Evolutionary conservation across 2,888 invertebrate genomes (phyloP), one percentile per base, ranked within the genome.

Genomic region (Andrena haemorrhoa): DNA sequence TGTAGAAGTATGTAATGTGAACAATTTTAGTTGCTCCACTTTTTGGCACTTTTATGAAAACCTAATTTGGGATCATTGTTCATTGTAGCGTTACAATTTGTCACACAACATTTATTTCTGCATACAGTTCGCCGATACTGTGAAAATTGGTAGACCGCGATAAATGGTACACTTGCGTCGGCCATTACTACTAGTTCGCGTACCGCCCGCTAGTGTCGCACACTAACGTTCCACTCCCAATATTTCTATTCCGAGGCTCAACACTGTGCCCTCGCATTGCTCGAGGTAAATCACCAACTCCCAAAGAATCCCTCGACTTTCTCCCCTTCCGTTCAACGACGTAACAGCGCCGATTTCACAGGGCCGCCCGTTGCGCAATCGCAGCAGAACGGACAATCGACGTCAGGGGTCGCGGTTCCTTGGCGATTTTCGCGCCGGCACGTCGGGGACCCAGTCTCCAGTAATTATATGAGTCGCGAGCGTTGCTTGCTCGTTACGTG

Each of bases 401-500:
- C 76, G 65, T 63, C 56, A 20, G 53, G 20, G 70, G 70, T 71
- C 65, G 51, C 66, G 49, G 58, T 75, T 68, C 58, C 56, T n/a
- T 33, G 53, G 69, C 49, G 56, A 35, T 66, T 35, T 56, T 56
- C 65, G 8, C 51, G 51, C 23, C 53, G 26, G 64, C 53, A 16
- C 33, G 58, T 69, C 69, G 41, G 56, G 75, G 56, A 16, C 58
- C 35, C 82, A 61, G 20, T 64, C 58, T 33, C 75, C 69, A 0
- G 64, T 85, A 86, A 87, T 87, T 87, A 81, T 75, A 70, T 41
- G 41, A 41, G 75, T n/a, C 69, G 6, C 41, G 26, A 56, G 68
- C 63, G 72, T 66, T 70, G 56, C 76, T 58, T 51, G 58, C 63
- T 60, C 65, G 76, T 82, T 82, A 70, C 79, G 66, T 61, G 56